phyloP scores from a whole-genome alignment of 1,140 invertebrate genomes.

The Aphelinus certus region DNA sequence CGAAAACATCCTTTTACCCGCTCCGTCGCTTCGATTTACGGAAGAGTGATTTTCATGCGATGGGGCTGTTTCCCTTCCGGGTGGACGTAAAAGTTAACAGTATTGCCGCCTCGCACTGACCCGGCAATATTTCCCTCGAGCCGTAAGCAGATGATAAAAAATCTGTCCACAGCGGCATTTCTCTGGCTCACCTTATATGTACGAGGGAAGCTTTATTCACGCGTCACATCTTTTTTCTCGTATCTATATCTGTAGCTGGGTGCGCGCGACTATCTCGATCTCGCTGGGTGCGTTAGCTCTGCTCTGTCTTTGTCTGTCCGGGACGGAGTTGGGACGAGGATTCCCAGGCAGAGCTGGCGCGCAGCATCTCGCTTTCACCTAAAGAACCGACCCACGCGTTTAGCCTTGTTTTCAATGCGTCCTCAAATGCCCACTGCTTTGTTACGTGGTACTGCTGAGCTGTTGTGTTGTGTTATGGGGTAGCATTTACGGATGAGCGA shows the following conservation, averaged over 20 bases:
- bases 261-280: constrained; percentile 4
- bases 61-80: too few species aligned
- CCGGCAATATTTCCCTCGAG: not conserved
- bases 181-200: not conserved
- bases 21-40: too few species aligned
- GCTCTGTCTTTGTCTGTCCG: not conserved
- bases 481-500: too few species aligned
- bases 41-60: too few species aligned
- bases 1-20: too few species aligned
- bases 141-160: constrained; percentile 15
- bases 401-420: too few species aligned
- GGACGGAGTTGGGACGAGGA: constrained; percentile 2
- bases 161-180: constrained; percentile 7
- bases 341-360: constrained; percentile 7
- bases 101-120: too few species aligned
- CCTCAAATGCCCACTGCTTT: too few species aligned
- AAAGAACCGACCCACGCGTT: too few species aligned
- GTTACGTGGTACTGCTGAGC: too few species aligned
- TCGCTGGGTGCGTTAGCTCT: not conserved
- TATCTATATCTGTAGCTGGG: not conserved
- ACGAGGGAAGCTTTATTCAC: not conserved
- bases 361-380: not conserved
- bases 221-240: not conserved
- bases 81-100: too few species aligned
- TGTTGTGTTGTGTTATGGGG: too few species aligned